phyloP scores from a whole-genome alignment of 2,888 invertebrate species.

The Aethes cnicana region DNA sequence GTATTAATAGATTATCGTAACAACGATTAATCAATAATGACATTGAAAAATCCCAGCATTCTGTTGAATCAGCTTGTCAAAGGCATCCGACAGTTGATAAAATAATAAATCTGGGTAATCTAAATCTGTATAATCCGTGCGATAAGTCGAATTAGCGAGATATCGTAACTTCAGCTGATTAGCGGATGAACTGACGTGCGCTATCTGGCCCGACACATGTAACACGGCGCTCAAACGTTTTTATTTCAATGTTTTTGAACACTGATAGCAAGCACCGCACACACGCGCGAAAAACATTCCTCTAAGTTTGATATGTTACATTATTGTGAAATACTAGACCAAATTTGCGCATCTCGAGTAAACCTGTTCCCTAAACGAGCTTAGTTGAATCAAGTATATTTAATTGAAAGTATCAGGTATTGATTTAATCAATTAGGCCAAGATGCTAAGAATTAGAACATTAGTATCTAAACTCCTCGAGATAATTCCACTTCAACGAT shows the following conservation, averaged over 20 bases:
- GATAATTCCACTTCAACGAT: slow-evolving; percentile 59
- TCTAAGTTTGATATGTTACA: too few relatives aligned
- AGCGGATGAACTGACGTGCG: slow-evolving; percentile 48
- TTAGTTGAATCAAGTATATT: slow-evolving; percentile 4
- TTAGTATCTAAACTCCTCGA: slow-evolving; percentile 50
- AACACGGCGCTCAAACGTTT: slow-evolving; percentile 6
- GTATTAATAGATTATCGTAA: slow-evolving; percentile 14
- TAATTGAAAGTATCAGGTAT: slow-evolving; percentile 12
- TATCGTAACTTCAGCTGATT: slow-evolving; percentile 46
- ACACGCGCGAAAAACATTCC: not conserved
- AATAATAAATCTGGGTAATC: slow-evolving; percentile 69
- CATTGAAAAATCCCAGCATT: slow-evolving; percentile 12
- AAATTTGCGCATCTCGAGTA: not conserved
- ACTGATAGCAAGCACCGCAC: not conserved
- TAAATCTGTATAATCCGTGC: slow-evolving; percentile 58
- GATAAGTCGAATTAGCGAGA: slow-evolving; percentile 55
- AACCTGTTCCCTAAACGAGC: slow-evolving; percentile 15
- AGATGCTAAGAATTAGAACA: slow-evolving; percentile 25
- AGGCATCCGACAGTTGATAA: slow-evolving; percentile 62
- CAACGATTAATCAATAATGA: slow-evolving; percentile 20
- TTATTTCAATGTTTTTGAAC: slow-evolving; percentile 11
- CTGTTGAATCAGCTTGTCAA: slow-evolving; percentile 36
- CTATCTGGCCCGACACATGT: slow-evolving; percentile 37
- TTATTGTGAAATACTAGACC: too few relatives aligned
- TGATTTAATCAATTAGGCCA: slow-evolving; percentile 18